phyloP scores from a whole-genome alignment of 1,140 invertebrate species.

The Harlomillsia oculata region DNA sequence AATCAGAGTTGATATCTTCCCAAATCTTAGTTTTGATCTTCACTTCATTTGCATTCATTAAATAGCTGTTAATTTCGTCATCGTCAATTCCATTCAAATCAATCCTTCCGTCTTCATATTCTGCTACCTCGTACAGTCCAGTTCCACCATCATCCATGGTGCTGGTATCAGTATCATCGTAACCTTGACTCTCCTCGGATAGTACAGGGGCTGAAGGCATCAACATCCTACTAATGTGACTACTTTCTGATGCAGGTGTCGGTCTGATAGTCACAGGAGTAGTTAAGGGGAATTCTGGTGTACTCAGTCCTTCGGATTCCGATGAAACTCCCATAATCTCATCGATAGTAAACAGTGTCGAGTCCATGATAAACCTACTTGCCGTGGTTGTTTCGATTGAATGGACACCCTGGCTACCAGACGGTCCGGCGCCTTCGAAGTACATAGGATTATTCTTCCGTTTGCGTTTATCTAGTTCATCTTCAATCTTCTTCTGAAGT shows the following conservation, averaged over 20 bases:
- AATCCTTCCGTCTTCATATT: constrained; percentile 53
- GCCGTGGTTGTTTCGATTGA: constrained; percentile 9
- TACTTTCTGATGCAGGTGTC: not conserved
- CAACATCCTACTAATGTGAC: constrained; percentile 31
- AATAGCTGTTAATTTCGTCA: constrained; percentile 75
- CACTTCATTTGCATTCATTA: constrained; percentile 71
- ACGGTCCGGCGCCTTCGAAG: not conserved
- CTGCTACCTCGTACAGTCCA: constrained; percentile 37
- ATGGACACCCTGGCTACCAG: not conserved
- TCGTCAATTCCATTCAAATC: constrained; percentile 73
- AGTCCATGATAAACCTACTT: constrained; percentile 31
- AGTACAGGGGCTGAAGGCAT: constrained; percentile 35
- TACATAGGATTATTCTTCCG: not conserved
- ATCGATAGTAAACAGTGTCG: constrained; percentile 31
- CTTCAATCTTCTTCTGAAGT: constrained; percentile 45
- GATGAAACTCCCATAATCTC: constrained; percentile 20
- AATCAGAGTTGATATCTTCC: constrained; percentile 73
- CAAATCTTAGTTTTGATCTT: constrained; percentile 69
- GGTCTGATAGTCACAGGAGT: not conserved
- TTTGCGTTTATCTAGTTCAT: constrained; percentile 31
- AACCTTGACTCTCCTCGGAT: not conserved
- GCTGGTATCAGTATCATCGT: no score
- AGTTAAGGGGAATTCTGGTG: no score
- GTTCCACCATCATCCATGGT: constrained; percentile 41
- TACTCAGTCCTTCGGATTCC: no score